phyloP scores from a whole-genome alignment of 2,888 invertebrate genomes.

The Balanococcus diminutus region DNA sequence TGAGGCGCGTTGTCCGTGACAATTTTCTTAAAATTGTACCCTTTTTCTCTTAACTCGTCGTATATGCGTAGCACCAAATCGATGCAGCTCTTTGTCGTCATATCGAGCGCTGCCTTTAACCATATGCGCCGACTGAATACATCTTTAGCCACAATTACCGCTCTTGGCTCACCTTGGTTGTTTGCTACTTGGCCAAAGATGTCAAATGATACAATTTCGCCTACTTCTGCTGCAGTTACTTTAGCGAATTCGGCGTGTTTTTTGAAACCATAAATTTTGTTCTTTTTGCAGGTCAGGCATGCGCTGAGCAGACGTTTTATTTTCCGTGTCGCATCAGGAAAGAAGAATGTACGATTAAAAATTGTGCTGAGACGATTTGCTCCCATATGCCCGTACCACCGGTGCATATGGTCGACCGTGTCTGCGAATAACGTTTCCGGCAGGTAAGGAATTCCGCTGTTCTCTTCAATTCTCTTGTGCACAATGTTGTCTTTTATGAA shows the following conservation, averaged over 20 bases:
- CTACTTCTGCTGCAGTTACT: background rate
- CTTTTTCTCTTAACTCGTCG: background rate
- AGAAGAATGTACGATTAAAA: background rate
- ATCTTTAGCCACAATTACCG: background rate
- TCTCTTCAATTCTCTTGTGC: background rate
- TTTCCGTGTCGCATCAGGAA: background rate
- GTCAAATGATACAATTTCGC: background rate
- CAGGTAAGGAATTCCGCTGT: background rate
- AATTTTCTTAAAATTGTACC: no score
- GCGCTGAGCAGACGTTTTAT: background rate
- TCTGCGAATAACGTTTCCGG: background rate
- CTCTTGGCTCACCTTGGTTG: background rate
- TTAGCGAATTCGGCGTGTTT: background rate
- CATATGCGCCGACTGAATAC: background rate
- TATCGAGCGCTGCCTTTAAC: background rate
- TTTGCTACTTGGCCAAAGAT: background rate
- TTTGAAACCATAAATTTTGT: background rate
- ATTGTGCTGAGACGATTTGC: background rate
- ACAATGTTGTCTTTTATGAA: background rate
- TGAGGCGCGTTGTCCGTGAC: no score
- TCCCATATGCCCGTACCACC: background rate
- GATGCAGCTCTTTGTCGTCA: background rate
- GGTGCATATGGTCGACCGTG: background rate
- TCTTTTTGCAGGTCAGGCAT: background rate
- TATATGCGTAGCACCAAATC: background rate